A percentile compares a stretch with the other conserved stretches of the same genome.
These are phyloP conservation scores for Micrastur ruficollis DNA, from an alignment of 2,797 vertebrate genomes.

Conservation along the genomic window DNA sequence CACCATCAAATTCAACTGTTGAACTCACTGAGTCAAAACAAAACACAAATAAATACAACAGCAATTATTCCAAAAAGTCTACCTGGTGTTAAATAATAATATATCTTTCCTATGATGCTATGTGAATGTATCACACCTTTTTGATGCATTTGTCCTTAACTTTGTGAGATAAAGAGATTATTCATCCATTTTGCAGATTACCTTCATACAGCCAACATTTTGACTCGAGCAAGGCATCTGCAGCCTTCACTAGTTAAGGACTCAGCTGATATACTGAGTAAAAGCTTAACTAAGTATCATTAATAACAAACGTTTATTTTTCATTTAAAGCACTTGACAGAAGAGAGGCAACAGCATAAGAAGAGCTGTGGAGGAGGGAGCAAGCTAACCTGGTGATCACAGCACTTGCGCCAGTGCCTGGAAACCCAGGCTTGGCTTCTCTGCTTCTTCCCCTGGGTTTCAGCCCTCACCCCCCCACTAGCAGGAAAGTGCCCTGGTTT, in stretches of 20 bases:
- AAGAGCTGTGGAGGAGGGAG: background rate
- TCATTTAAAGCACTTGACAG: background rate
- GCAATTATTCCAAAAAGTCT: background rate
- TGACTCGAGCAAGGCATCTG: background rate
- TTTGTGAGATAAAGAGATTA: background rate
- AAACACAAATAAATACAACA: background rate
- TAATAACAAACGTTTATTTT: background rate
- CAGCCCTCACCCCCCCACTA: background rate
- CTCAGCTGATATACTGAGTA: background rate
- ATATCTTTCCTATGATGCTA: background rate
- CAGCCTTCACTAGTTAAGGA: background rate
- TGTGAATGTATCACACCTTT: background rate
- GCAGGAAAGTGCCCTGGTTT: background rate
- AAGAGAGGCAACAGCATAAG: background rate
- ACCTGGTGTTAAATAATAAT: background rate
- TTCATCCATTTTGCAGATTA: background rate
- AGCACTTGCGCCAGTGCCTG: background rate
- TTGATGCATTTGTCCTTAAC: background rate
- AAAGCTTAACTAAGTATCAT: background rate
- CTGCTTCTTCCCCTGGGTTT: background rate
- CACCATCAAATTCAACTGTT: background rate
- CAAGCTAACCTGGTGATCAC: background rate
- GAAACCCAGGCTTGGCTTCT: accelerated
- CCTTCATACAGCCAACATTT: background rate
- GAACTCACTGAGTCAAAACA: background rate